Evolutionary conservation across 2,797 vertebrate genomes (phyloP).

Genomic region (Lepilemur ruficaudatus): DNA sequence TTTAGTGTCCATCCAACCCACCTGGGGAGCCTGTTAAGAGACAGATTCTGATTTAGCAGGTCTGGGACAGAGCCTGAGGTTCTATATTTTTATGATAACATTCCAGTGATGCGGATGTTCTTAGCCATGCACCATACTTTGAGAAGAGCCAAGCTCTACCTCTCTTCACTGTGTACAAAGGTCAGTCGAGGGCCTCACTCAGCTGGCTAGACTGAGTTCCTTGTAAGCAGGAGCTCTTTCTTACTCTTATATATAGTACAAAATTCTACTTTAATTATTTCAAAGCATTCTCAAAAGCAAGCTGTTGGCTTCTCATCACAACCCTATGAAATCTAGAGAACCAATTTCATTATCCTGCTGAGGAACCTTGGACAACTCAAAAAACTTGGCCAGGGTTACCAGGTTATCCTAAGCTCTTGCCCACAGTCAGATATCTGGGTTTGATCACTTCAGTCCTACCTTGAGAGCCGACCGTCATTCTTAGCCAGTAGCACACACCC

Average conservation of each 20-base stretch:
- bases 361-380: neutral
- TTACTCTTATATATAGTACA: neutral
- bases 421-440: neutral
- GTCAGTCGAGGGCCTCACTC: neutral
- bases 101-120: neutral
- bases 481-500: neutral
- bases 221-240: neutral
- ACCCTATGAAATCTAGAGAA: neutral
- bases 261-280: neutral
- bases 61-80: neutral
- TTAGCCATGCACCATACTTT: neutral
- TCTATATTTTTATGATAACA: neutral
- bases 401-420: neutral
- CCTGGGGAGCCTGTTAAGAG: neutral
- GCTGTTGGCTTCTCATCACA: neutral
- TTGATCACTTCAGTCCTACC: neutral
- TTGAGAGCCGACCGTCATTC: neutral
- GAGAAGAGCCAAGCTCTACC: neutral
- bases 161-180: neutral
- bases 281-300: neutral
- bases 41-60: neutral
- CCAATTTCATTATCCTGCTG: neutral
- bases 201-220: neutral
- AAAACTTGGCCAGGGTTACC: neutral
- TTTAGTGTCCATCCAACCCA: neutral